Conservation (phyloP, 2,888 invertebrate species). For the Ennomos fuscantarius region DNA sequence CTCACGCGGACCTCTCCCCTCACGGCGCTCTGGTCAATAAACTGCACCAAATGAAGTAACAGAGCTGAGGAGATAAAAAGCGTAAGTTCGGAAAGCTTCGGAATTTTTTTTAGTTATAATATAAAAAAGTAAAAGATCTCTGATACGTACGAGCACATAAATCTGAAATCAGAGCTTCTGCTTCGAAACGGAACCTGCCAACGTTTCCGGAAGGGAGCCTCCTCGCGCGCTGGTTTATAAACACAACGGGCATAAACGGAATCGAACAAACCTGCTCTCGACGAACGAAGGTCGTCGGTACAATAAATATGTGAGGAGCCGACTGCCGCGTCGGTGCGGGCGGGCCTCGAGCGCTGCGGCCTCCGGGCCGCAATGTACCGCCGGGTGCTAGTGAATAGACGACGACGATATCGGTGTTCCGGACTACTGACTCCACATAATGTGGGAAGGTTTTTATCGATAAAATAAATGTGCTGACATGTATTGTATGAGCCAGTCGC, state of each 20-base stretch:
- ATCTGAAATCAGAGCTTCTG: slow-evolving; percentile 2
- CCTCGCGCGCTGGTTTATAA: slow-evolving; percentile 2
- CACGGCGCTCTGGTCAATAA: no score
- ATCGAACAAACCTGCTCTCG: slow-evolving; percentile 15
- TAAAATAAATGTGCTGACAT: slow-evolving; percentile 13
- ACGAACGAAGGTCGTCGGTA: slow-evolving; percentile 3
- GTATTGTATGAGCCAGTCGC: no score
- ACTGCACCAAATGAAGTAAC: no score
- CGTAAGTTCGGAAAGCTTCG: no score
- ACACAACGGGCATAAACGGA: slow-evolving; percentile 14
- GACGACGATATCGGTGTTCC: slow-evolving; percentile 18
- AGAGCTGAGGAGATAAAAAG: no score
- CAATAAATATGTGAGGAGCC: not conserved
- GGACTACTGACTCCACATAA: slow-evolving; percentile 19
- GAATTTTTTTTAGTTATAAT: no score
- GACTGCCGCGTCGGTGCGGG: not conserved
- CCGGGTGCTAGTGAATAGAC: slow-evolving; percentile 6
- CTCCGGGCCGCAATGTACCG: not conserved
- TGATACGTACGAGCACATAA: not conserved
- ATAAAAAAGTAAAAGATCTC: not conserved
- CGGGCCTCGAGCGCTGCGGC: not conserved
- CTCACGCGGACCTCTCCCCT: no score
- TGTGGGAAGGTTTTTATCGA: slow-evolving; percentile 19
- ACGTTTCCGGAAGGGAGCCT: slow-evolving; percentile 7
- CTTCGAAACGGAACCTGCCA: slow-evolving; percentile 1